Evolutionary conservation across 2,888 invertebrate species (phyloP), one percentile per base, ranked within the genome.

Genomic region (Branchellion lobata): DNA sequence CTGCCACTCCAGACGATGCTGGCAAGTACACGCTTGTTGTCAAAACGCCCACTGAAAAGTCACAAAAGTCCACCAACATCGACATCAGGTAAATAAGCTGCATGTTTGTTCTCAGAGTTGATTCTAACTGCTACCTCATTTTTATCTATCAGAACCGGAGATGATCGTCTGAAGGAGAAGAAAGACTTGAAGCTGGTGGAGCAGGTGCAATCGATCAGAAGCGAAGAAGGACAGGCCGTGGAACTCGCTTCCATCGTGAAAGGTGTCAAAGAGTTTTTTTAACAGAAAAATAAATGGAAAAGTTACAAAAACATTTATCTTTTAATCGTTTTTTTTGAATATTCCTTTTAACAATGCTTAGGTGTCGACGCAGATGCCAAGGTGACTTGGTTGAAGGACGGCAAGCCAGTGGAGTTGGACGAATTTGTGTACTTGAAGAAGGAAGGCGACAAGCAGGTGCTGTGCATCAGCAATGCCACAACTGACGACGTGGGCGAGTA

Each of bases 351-450:
- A n/a, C n/a, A n/a, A n/a, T n/a, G 21, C n/a, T 24, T 24, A 57
- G 61, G 61, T 5, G 24, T 57, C 27, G 34, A 74, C 36, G 71
- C 8, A 5, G n/a, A 74, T 3, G 21, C 81, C 34, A 79, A 81
- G 31, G 79, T 82, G 0, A 81, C 77, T 8, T 82, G 82, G 82
- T 40, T 57, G 24, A 81, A 81, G 57, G 71, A 79, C 34, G 61
- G 73, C 34, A 73, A 79, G 51, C 53, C 57, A n/a, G 34, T 81
- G 29, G 79, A 79, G 31, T 33, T 47, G 36, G 57, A 27, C 36
- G 71, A 78, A n/a, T 31, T 36, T n/a, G 31, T 85, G 5, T 84
- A 82, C 18, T 84, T 88, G 57, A 83, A 83, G 77, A 88, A 84
- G 51, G 84, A 85, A 75, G 85, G 84, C 3, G 78, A 83, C 47